Conservation (phyloP, 2,797 vertebrate species). For the Protosalanx chinensis region DNA sequence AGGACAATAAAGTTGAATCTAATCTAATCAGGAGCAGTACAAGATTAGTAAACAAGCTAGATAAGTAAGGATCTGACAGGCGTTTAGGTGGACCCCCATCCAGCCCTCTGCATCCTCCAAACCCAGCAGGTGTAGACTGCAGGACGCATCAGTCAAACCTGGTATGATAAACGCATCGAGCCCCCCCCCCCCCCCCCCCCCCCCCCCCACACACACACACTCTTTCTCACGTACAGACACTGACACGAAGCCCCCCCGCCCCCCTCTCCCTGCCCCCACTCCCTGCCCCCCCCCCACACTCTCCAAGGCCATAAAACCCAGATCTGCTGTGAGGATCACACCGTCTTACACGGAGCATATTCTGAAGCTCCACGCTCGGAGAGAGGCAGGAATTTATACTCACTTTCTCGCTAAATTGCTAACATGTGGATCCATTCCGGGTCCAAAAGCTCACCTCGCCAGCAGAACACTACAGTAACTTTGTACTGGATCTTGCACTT, state of each 20-base stretch:
- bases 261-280: not conserved
- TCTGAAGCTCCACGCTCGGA: conserved; percentile 36
- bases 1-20: too few relatives aligned
- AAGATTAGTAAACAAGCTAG: not conserved
- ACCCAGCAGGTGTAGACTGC: conserved; percentile 15
- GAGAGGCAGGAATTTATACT: conserved; percentile 49
- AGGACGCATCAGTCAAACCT: conserved; percentile 28
- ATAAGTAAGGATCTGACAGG: not conserved
- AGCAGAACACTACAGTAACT: conserved; percentile 28
- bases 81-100: not conserved
- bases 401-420: conserved; percentile 52
- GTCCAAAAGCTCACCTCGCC: conserved; percentile 25
- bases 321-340: conserved; percentile 27
- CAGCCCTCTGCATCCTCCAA: not conserved
- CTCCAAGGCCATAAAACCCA: conserved; percentile 26
- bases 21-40: not conserved
- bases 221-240: too few relatives aligned
- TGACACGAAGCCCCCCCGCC: too few relatives aligned
- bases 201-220: too few relatives aligned
- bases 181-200: not conserved
- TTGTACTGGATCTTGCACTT: conserved; percentile 47
- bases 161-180: conserved; percentile 30
- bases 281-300: not conserved
- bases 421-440: conserved; percentile 54
- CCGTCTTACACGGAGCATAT: conserved; percentile 19